These are phyloP conservation scores for Catharus fuscescens DNA, from an alignment of 2,113 vertebrate genomes.

Conservation along the genomic window DNA sequence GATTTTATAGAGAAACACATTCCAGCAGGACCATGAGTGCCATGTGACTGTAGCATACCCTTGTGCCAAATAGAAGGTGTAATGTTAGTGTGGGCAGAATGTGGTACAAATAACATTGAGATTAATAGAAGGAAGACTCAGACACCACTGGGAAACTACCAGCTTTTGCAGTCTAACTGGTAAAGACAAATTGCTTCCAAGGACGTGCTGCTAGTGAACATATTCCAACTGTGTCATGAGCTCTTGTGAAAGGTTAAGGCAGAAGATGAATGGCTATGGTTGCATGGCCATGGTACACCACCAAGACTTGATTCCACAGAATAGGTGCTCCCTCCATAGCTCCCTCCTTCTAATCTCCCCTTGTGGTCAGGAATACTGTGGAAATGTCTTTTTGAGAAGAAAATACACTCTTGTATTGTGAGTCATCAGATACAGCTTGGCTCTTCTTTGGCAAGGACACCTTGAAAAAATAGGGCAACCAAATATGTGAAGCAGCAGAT, in stretches of 20 bases:
- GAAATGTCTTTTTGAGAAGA: not conserved
- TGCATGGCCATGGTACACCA: not conserved
- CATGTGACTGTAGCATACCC: no score
- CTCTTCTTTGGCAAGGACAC: not conserved
- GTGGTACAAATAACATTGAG: not conserved
- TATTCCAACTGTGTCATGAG: not conserved
- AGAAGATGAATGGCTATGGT: not conserved
- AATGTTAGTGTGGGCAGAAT: not conserved
- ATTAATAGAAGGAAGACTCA: not conserved
- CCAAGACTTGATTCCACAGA: accelerated
- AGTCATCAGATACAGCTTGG: not conserved
- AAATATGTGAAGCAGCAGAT: not conserved
- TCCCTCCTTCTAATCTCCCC: not conserved
- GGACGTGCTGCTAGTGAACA: not conserved
- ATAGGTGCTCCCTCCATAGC: not conserved
- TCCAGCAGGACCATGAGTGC: not conserved
- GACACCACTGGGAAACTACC: not conserved
- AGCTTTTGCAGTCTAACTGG: not conserved
- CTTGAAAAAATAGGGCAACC: not conserved
- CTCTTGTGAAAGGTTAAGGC: not conserved
- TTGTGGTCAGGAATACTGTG: not conserved
- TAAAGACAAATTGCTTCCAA: not conserved
- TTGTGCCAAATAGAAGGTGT: not conserved
- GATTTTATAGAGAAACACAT: not conserved
- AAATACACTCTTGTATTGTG: not conserved